Conservation (phyloP, 2,797 vertebrate species). For the Triplophysa bombifrons region DNA sequence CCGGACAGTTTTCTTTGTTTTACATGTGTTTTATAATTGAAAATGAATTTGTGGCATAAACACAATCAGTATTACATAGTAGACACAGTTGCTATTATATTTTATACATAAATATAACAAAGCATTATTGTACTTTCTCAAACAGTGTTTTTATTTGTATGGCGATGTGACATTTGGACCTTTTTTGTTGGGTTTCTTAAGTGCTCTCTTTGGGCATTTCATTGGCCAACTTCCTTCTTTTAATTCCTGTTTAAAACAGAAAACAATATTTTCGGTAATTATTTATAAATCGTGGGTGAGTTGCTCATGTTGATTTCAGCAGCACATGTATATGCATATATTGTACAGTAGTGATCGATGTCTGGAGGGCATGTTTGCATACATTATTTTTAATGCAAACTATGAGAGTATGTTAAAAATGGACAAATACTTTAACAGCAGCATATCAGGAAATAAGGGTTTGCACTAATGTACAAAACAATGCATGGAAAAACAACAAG, state of each 20-base stretch:
- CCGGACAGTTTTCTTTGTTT: not conserved
- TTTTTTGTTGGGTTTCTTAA: not conserved
- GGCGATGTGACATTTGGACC: not conserved
- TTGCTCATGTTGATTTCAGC: not conserved
- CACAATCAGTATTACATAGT: constrained; percentile 4
- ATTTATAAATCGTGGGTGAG: not conserved
- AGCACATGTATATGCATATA: not conserved
- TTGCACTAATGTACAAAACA: too few species aligned
- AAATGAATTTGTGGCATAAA: not conserved
- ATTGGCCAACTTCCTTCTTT: constrained; percentile 29
- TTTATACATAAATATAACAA: not conserved
- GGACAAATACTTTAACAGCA: too few species aligned
- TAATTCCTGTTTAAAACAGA: constrained; percentile 21
- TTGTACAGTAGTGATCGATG: too few species aligned
- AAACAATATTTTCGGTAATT: not conserved
- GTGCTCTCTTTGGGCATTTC: not conserved
- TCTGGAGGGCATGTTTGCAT: not conserved
- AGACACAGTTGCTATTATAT: not conserved
- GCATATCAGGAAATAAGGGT: too few species aligned
- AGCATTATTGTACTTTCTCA: not conserved
- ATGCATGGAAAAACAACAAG: too few species aligned
- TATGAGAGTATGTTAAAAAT: too few species aligned
- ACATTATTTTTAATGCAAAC: too few species aligned
- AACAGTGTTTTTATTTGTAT: not conserved
- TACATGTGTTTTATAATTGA: not conserved